A percentile compares a stretch with the other conserved stretches of the same genome.
phyloP scores from a whole-genome alignment of 1,140 invertebrate species.

The Augochlora pura region DNA sequence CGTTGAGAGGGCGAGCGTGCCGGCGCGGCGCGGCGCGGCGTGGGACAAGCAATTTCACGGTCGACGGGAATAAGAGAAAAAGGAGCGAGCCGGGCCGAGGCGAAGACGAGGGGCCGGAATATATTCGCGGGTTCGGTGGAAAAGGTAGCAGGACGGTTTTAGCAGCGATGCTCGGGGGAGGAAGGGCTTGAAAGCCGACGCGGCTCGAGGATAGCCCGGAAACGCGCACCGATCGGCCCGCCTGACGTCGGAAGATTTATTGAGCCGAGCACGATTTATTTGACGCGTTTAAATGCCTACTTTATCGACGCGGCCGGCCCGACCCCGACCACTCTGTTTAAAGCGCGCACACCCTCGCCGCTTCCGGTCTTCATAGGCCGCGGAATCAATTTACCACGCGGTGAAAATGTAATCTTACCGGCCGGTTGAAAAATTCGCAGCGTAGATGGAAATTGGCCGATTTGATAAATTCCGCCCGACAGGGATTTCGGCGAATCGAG shows the following conservation, averaged over 20 bases:
- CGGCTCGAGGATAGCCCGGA: constrained; percentile 26
- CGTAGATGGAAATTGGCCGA: constrained; percentile 21
- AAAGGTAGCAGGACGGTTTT: constrained; percentile 44
- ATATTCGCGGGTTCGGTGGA: constrained; percentile 15
- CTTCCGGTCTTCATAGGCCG: not conserved
- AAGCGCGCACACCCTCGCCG: not conserved
- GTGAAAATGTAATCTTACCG: constrained; percentile 36
- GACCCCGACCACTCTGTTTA: constrained; percentile 21
- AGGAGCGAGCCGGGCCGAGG: not conserved
- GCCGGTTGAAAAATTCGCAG: constrained; percentile 18
- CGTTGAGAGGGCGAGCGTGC: not conserved
- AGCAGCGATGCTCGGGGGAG: constrained; percentile 35
- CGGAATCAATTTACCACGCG: constrained; percentile 34
- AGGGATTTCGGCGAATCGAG: not conserved
- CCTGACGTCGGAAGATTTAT: constrained; percentile 70
- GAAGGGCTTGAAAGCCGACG: constrained; percentile 25
- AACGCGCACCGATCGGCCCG: constrained; percentile 66
- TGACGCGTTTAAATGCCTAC: constrained; percentile 73
- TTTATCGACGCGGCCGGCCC: constrained; percentile 63
- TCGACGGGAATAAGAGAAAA: constrained; percentile 46
- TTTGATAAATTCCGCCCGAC: constrained; percentile 30
- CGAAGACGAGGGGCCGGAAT: constrained; percentile 3
- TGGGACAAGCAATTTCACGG: constrained; percentile 53
- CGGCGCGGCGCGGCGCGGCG: not conserved
- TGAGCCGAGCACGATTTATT: constrained; percentile 69